These are phyloP conservation scores for Rhodeus uyekii DNA, from an alignment of 2,797 vertebrate species.

Conservation along the genomic window DNA sequence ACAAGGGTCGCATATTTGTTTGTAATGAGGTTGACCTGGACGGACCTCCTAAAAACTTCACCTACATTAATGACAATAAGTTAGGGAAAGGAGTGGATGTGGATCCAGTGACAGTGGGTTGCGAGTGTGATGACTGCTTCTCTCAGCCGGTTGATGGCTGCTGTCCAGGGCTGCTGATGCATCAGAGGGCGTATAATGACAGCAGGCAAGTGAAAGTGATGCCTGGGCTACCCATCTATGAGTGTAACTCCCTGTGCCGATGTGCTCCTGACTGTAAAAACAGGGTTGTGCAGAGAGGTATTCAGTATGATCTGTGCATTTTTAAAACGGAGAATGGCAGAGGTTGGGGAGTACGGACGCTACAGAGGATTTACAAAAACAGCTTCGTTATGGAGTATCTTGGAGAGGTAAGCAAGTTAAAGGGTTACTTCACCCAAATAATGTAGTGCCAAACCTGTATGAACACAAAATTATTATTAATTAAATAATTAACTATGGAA, in stretches of 20 bases:
- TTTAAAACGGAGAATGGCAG: conserved; percentile 88
- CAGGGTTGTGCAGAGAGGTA: conserved; percentile 90
- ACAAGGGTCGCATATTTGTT: conserved; percentile 84
- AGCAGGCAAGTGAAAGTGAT: conserved; percentile 81
- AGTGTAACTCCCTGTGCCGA: conserved; percentile 87
- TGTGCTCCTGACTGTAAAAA: conserved; percentile 86
- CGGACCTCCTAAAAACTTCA: conserved; percentile 84
- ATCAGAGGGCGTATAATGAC: conserved; percentile 86
- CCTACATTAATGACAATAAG: conserved; percentile 89
- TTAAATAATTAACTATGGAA: neutral
- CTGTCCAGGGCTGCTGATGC: conserved; percentile 83
- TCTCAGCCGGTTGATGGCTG: conserved; percentile 78
- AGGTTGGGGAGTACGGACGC: conserved; percentile 87
- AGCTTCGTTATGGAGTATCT: conserved; percentile 94
- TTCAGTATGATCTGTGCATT: conserved; percentile 89
- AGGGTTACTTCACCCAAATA: neutral
- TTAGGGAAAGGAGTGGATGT: conserved; percentile 81
- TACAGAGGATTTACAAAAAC: conserved; percentile 88
- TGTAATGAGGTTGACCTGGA: conserved; percentile 88
- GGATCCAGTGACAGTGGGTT: conserved; percentile 81
- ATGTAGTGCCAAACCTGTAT: neutral
- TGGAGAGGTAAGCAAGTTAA: conserved; percentile 82
- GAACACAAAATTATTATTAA: neutral
- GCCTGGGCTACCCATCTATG: conserved; percentile 87
- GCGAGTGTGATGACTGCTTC: conserved; percentile 85